phyloP scores from a whole-genome alignment of 2,888 invertebrate species.

The Alcis repandata region DNA sequence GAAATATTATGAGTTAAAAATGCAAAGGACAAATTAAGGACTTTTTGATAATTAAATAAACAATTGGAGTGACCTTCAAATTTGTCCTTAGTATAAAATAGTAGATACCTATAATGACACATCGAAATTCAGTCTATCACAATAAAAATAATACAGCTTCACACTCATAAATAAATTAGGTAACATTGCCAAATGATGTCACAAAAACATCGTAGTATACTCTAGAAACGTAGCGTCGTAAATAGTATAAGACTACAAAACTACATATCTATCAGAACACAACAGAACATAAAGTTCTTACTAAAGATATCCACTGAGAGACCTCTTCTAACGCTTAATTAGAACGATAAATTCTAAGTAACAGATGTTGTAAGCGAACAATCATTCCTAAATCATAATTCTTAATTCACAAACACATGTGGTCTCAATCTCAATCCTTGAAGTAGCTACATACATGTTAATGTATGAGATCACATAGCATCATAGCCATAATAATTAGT shows the following conservation, averaged over 20 bases:
- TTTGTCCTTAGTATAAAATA: no score
- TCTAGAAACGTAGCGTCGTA: no score
- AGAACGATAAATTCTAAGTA: conserved; percentile 13
- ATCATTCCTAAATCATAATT: conserved; percentile 11
- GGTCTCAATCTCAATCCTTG: conserved; percentile 32
- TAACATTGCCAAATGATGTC: neutral
- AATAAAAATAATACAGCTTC: no score
- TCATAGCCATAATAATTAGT: conserved; percentile 4
- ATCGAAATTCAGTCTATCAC: no score
- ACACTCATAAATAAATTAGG: neutral
- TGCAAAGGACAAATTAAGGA: neutral
- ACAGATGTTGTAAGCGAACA: conserved; percentile 18
- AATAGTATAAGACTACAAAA: no score
- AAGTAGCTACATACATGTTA: conserved; percentile 31
- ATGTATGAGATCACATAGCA: conserved; percentile 27
- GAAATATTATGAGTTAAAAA: neutral
- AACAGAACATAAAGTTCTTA: no score
- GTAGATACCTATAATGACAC: no score
- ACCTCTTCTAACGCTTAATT: conserved; percentile 1
- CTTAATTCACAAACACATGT: conserved; percentile 22
- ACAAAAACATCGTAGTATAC: no score
- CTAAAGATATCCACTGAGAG: neutral
- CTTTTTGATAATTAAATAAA: neutral
- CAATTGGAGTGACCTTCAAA: neutral
- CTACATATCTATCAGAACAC: no score